These are phyloP conservation scores for Odontomachus brunneus DNA, from an alignment of 1,140 invertebrate species.

Conservation along the genomic window DNA sequence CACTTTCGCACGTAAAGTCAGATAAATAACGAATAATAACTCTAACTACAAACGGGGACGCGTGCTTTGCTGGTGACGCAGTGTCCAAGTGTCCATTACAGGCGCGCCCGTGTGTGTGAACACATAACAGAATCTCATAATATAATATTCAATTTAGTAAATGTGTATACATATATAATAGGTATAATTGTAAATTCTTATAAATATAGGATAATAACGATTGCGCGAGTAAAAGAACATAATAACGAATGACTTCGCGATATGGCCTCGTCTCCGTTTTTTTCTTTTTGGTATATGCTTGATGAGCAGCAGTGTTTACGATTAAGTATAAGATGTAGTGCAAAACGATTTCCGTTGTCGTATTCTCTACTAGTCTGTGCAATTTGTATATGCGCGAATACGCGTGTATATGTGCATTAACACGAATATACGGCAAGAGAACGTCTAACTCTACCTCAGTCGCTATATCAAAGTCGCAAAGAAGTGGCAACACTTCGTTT, in stretches of 20 bases:
- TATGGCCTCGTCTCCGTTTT: constrained; percentile 37
- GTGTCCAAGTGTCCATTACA: constrained; percentile 27
- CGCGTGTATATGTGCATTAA: constrained; percentile 2
- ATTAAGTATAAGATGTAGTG: constrained; percentile 28
- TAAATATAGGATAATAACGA: constrained; percentile 61
- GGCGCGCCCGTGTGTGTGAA: constrained; percentile 21
- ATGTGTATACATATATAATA: constrained; percentile 36
- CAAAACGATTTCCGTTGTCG: background rate
- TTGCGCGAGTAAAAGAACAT: constrained; percentile 56
- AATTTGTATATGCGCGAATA: constrained; percentile 1
- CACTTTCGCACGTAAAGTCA: constrained; percentile 16
- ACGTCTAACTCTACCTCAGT: constrained; percentile 31
- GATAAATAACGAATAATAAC: constrained; percentile 60
- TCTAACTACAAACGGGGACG: constrained; percentile 40
- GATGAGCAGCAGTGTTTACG: constrained; percentile 11
- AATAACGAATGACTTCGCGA: constrained; percentile 43
- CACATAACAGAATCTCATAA: constrained; percentile 66
- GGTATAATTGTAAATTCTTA: constrained; percentile 32
- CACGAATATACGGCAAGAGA: constrained; percentile 64
- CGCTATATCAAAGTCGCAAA: background rate
- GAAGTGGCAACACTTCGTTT: background rate
- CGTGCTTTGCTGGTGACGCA: background rate
- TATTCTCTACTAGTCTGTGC: constrained; percentile 15
- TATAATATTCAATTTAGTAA: constrained; percentile 51
- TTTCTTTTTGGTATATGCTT: constrained; percentile 33